These are phyloP conservation scores for Brachypodius melanocephalos DNA, from an alignment of 2,113 vertebrate species.

Conservation along the genomic window DNA sequence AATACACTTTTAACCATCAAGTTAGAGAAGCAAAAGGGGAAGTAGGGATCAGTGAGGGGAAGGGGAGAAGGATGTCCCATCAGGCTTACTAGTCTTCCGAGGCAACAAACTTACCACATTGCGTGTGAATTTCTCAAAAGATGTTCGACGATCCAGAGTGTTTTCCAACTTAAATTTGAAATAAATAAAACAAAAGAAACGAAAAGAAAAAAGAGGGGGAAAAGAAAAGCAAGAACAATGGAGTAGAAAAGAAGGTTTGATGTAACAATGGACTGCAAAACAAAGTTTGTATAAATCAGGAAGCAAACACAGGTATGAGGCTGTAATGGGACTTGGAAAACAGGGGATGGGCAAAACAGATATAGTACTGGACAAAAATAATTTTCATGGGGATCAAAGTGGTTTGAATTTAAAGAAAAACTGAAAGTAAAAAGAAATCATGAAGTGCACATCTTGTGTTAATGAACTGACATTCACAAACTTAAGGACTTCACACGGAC, in stretches of 20 bases:
- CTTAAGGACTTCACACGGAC: constrained; percentile 41
- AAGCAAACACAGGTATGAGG: constrained; percentile 14
- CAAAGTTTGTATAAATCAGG: constrained; percentile 46
- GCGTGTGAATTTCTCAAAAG: constrained; percentile 85
- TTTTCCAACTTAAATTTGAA: constrained; percentile 78
- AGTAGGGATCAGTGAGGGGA: background rate
- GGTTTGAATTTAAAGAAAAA: constrained; percentile 52
- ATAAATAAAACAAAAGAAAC: constrained; percentile 29
- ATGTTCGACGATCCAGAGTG: constrained; percentile 83
- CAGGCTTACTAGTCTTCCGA: constrained; percentile 53
- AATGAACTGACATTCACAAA: constrained; percentile 49
- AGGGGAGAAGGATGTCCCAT: constrained; percentile 28
- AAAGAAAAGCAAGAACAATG: constrained; percentile 60
- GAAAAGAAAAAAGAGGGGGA: constrained; percentile 30
- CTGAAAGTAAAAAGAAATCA: constrained; percentile 55
- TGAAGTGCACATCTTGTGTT: constrained; percentile 21
- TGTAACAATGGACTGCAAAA: constrained; percentile 61
- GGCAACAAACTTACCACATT: constrained; percentile 81
- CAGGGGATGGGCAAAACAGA: background rate
- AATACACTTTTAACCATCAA: constrained; percentile 16
- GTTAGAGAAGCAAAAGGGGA: constrained; percentile 17
- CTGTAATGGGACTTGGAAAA: background rate
- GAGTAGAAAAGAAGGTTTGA: constrained; percentile 66
- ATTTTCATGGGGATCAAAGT: constrained; percentile 1
- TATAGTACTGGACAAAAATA: background rate